Base-by-base conservation (phyloP, 2,113 vertebrate genomes). In the Grammomys surdaster region DNA sequence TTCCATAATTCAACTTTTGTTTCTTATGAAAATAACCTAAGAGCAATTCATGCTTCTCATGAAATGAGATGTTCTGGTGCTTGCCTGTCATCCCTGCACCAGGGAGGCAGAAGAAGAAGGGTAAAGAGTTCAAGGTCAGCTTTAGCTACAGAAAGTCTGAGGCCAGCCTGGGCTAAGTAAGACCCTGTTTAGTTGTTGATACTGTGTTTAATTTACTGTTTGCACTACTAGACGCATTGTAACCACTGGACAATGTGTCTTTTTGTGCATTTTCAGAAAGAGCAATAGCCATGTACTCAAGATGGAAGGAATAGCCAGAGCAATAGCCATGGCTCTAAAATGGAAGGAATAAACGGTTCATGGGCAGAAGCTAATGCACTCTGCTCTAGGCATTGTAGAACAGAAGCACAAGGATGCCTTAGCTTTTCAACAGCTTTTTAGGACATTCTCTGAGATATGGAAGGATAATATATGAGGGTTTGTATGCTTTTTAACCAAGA, bases 21-120 rank as follows among this genome's bases (percentile, higher is more conserved):
- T 6, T 81, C 31, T 93, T 89, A 92, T 75, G 60, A 80, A 76
- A 73, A 88, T 94, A 88, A 72, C n/a, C 17, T 56, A 72, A 63
- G 43, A 40, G 17, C 1, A 73, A 69, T 77, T 95, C 89, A n/a
- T 60, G 31, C n/a, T 89, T 89, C 87, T 82, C 51, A 54, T 63
- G 86, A 97, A 91, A 77, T 36, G 13, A 85, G 43, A 20, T 36
- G 63, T 12, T 33, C 40, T 22, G 40, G 17, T 20, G 17, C 43
- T 67, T 67, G 36, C 43, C 63, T 48, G 63, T 36, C 43, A 65
- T 19, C 46, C 46, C 65, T 70, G 65, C 11, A 24, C 46, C 12
- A 16, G 7, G 19, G 86, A 72, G 48, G 22, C 33, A 72, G 36
- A 40, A n/a, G 20, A 33, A 88, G 67, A 56, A 24, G 65, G 17